Percentiles rank a stretch among this genome's conserved stretches.
These are phyloP conservation scores for Stratiomys singularior DNA, from an alignment of 2,888 invertebrate species.

Conservation along the genomic window DNA sequence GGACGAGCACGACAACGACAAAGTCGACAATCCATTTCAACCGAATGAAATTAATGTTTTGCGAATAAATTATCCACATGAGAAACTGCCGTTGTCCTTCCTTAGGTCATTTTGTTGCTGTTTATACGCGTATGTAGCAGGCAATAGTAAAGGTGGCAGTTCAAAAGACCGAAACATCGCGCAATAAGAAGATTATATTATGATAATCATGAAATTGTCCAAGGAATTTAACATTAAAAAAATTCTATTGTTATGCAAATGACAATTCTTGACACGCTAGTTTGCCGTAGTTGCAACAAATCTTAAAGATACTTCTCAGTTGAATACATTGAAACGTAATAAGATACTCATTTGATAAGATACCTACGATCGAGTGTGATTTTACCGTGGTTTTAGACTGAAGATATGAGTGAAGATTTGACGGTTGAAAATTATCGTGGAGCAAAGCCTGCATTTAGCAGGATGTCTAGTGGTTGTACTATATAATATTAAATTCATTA, in stretches of 20 bases:
- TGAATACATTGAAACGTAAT: too few species aligned
- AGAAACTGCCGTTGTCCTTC: conserved; percentile 49
- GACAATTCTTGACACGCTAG: conserved; percentile 64
- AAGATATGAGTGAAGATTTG: too few species aligned
- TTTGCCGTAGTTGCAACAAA: conserved; percentile 52
- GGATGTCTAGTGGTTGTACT: too few species aligned
- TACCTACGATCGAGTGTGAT: too few species aligned
- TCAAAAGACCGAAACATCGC: background rate
- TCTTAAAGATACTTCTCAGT: conserved; percentile 6
- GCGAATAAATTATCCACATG: conserved; percentile 50
- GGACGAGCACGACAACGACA: too few species aligned
- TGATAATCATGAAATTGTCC: conserved; percentile 29
- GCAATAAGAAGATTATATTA: background rate
- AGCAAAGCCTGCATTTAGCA: too few species aligned
- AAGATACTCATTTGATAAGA: too few species aligned
- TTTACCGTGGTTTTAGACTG: too few species aligned
- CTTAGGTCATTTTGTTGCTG: conserved; percentile 9
- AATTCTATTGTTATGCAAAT: conserved; percentile 64
- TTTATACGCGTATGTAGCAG: too few species aligned
- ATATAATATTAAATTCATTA: too few species aligned
- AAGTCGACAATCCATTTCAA: background rate
- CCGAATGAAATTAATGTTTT: conserved; percentile 44
- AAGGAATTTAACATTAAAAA: conserved; percentile 14
- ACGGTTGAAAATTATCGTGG: background rate
- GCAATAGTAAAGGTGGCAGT: too few species aligned